Conservation (phyloP, 1,140 invertebrate species). For the Drosophila leontia region DNA sequence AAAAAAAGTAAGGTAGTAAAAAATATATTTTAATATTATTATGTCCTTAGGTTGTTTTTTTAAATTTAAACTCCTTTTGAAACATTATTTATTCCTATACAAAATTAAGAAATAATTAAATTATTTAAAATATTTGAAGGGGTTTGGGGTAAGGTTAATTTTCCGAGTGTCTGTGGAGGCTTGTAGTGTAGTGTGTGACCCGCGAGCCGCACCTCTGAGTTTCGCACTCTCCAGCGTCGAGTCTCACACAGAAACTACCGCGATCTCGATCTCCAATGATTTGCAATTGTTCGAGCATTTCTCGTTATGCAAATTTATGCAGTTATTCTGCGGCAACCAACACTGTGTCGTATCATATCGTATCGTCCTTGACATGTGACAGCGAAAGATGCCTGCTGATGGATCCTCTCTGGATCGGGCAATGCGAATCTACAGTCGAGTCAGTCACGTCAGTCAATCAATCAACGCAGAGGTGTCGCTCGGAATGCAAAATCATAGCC, state of each 20-base stretch:
- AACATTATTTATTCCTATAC: no score
- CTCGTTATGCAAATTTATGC: slow-evolving; percentile 63
- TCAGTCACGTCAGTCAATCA: slow-evolving; percentile 29
- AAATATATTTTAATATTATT: no score
- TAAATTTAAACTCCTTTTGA: no score
- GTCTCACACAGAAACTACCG: neutral
- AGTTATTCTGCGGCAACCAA: slow-evolving; percentile 12
- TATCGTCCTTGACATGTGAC: slow-evolving; percentile 55
- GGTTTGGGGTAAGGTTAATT: no score
- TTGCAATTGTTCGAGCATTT: slow-evolving; percentile 53
- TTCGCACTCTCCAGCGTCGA: slow-evolving; percentile 4
- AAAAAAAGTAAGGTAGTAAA: neutral
- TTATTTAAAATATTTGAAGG: no score
- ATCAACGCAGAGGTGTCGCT: slow-evolving; percentile 21
- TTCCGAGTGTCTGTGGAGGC: neutral
- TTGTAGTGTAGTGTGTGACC: neutral
- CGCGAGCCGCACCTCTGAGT: slow-evolving; percentile 9
- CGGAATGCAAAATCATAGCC: slow-evolving; percentile 27
- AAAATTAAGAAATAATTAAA: no score
- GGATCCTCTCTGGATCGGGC: neutral
- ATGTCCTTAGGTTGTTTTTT: no score
- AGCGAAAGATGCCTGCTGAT: slow-evolving; percentile 3
- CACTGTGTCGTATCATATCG: neutral
- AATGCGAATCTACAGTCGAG: neutral
- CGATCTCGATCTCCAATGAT: slow-evolving; percentile 27